Conservation (phyloP, 2,797 vertebrate species). For the Coregonus sp. region DNA sequence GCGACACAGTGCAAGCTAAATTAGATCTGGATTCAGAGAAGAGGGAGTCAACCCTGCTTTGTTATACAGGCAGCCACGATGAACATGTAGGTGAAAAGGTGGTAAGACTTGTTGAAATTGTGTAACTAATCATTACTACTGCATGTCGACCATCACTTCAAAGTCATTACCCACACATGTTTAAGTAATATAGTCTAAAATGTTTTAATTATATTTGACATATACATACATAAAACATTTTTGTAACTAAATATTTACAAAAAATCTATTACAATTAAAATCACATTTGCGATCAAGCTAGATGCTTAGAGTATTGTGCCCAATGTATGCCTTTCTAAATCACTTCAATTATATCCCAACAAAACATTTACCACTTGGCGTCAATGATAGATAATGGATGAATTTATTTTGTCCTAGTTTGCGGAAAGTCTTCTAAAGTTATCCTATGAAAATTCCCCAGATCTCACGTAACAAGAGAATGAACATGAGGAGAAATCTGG, state of each 20-base stretch:
- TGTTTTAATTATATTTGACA: background rate
- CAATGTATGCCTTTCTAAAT: background rate
- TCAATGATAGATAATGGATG: constrained; percentile 6
- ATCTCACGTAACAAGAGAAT: constrained; percentile 15
- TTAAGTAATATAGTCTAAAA: background rate
- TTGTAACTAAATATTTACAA: background rate
- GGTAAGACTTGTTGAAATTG: background rate
- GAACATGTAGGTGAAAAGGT: background rate
- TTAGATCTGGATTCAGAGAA: background rate
- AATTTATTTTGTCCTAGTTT: constrained; percentile 12
- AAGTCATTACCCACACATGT: background rate
- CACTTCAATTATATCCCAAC: background rate
- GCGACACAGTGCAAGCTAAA: background rate
- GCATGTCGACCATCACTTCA: background rate
- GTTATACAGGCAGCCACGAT: background rate
- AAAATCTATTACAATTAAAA: background rate
- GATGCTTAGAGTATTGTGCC: background rate
- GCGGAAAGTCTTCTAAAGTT: constrained; percentile 3
- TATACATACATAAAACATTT: background rate
- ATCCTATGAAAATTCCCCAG: constrained; percentile 15
- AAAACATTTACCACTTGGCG: background rate
- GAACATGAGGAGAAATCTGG: constrained; percentile 25
- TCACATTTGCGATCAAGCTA: background rate
- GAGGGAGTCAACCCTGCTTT: background rate
- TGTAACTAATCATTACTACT: background rate